phyloP scores from a whole-genome alignment of 1,140 invertebrate genomes.

The Neuroterus valhalla region DNA sequence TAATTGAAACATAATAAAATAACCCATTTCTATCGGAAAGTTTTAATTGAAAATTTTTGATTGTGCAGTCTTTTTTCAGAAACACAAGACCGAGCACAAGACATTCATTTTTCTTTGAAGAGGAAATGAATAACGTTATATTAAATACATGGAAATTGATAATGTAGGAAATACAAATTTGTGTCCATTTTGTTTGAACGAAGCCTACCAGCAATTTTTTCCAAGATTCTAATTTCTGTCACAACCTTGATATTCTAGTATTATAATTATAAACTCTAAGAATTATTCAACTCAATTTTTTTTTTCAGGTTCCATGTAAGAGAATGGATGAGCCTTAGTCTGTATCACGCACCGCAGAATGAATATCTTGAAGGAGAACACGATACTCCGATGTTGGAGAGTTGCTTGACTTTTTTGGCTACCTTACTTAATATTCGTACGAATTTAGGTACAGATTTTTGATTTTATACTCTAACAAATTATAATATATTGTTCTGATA shows the following conservation, averaged over 20 bases:
- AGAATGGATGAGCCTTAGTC: constrained; percentile 89
- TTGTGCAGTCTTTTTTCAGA: constrained; percentile 1
- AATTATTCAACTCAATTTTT: constrained; percentile 34
- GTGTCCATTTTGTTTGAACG: too few species aligned
- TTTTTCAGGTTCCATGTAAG: constrained; percentile 84
- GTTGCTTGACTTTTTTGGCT: constrained; percentile 91
- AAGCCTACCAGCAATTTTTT: too few species aligned
- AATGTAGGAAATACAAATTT: constrained; percentile 4
- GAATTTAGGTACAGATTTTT: constrained; percentile 83
- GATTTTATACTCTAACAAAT: constrained; percentile 21
- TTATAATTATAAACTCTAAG: neutral
- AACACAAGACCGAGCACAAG: too few species aligned
- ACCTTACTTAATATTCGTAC: constrained; percentile 93
- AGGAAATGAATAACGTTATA: neutral
- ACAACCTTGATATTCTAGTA: too few species aligned
- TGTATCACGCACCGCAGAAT: constrained; percentile 79
- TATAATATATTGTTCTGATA: constrained; percentile 32
- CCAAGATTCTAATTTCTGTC: too few species aligned
- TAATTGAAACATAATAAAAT: too few species aligned
- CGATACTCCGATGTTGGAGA: constrained; percentile 93
- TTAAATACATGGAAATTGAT: constrained; percentile 8
- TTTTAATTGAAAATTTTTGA: too few species aligned
- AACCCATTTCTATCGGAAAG: too few species aligned
- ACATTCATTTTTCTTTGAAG: constrained; percentile 23
- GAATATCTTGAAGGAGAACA: constrained; percentile 83